These are phyloP conservation scores for Drosophila yakuba DNA, from an alignment of 1,140 invertebrate genomes.

Conservation along the genomic window DNA sequence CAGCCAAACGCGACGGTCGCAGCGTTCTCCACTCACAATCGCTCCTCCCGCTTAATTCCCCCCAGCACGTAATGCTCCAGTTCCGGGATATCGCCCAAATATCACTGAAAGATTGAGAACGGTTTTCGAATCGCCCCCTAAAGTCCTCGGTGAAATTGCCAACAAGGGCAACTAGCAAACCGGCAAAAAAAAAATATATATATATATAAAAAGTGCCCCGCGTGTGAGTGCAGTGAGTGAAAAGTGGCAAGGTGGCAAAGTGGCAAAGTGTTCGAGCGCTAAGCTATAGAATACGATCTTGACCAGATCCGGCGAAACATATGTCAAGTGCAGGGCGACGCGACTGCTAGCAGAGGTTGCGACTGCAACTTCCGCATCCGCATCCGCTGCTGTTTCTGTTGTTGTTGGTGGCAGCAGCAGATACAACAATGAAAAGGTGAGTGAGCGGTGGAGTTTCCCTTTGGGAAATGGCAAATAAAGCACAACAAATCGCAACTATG, in stretches of 20 bases:
- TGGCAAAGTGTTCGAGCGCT: constrained; percentile 7
- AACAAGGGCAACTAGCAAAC: constrained; percentile 31
- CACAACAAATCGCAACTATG: background rate
- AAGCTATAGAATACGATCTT: constrained; percentile 18
- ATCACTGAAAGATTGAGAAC: constrained; percentile 18
- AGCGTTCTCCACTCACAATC: constrained; percentile 59
- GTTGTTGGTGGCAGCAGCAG: constrained; percentile 55
- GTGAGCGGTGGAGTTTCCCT: background rate
- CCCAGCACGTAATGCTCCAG: constrained; percentile 27
- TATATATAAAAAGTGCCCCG: constrained; percentile 1
- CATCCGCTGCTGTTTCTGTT: constrained; percentile 45
- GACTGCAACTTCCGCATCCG: constrained; percentile 36
- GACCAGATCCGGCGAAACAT: constrained; percentile 34
- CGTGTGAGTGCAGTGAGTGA: constrained; percentile 17
- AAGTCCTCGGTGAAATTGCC: constrained; percentile 25
- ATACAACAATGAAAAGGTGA: constrained; percentile 75
- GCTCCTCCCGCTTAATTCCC: constrained; percentile 41
- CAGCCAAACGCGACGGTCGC: constrained; percentile 75
- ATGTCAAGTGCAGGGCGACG: constrained; percentile 50
- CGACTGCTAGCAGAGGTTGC: constrained; percentile 34
- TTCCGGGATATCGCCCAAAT: constrained; percentile 11
- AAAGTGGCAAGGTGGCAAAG: constrained; percentile 34
- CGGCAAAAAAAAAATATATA: constrained; percentile 18
- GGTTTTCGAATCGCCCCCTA: constrained; percentile 16
- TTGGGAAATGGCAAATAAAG: background rate